phyloP scores from a whole-genome alignment of 2,113 vertebrate species.

The Anarhynchus alexandrinus region DNA sequence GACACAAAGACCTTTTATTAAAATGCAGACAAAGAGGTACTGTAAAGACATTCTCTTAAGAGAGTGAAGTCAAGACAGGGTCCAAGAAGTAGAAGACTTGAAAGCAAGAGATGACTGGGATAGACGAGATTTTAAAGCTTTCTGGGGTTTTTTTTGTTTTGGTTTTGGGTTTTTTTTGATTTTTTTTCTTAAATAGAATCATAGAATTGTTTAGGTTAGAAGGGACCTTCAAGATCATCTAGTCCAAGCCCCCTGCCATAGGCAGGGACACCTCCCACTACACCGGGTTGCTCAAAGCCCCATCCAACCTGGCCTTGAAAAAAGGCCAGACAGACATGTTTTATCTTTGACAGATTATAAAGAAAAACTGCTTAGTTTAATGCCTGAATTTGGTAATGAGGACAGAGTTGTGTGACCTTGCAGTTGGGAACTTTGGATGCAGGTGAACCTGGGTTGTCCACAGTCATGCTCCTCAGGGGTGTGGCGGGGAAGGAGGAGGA shows the following conservation, averaged over 20 bases:
- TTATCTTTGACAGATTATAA: neutral
- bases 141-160: neutral
- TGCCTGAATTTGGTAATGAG: neutral
- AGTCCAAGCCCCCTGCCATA: no score
- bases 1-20: neutral
- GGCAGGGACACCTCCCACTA: no score
- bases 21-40: neutral
- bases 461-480: fast-evolving
- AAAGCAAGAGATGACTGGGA: neutral
- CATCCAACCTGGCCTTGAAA: no score
- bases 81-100: neutral
- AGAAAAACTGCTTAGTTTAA: neutral
- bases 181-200: neutral
- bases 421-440: neutral
- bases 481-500: neutral
- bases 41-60: neutral
- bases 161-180: neutral
- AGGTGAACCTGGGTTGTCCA: neutral
- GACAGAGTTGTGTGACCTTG: neutral
- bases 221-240: no score
- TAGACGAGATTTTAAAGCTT: neutral
- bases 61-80: neutral
- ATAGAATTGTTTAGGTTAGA: no score
- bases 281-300: no score
- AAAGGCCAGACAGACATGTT: neutral